Evolutionary conservation across 1,140 invertebrate genomes (phyloP), one percentile per base, ranked within the genome.

Genomic region (Drosophila cardini): DNA sequence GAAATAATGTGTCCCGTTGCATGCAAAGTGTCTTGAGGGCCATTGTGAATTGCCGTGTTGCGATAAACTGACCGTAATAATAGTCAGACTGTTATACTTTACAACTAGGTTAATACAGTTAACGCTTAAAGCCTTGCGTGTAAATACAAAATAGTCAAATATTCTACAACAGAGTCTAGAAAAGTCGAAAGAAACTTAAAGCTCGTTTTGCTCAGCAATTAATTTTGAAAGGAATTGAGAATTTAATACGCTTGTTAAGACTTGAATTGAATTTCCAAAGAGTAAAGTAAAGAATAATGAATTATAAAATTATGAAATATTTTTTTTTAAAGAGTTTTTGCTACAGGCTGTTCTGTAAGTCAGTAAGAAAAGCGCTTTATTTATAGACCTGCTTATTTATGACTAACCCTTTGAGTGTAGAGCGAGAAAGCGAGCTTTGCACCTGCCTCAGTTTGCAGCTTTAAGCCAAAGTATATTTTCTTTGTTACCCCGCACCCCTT

Each of bases 1-100:
- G 79, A 86, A 87, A 86, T 86, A 86, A 86, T 86, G 83, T 79
- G 83, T 76, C 68, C 76, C 79, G 56, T 65, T 72, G 82, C 82
- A 87, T 87, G 82, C 79, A 82, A 76, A 72, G 56, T 61, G 42
- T 6, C 42, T 60, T 56, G 2, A n/a, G 4, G 55, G 50, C 56
- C 34, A 46, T 62, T 61, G 56, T 30, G 32, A 45, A 40, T 43
- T 64, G 63, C 10, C 8, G 36, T 16, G 16, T 40, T 50, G 16
- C 76, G 69, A 76, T 73, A 74, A 78, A 75, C 65, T 86, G 83
- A 85, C 82, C 83, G 56, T 63, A 72, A 64, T 72, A 69, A 52
- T 75, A 38, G 21, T 40, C 21, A 26, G 21, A 36, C 42, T 42
- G 55, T 15, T 61, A 69, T 61, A 34, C 32, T 56, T 56, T 48